Percentiles rank a stretch among this genome's conserved stretches.
phyloP scores from a whole-genome alignment of 1,140 invertebrate genomes.

The Chelonus insularis region DNA sequence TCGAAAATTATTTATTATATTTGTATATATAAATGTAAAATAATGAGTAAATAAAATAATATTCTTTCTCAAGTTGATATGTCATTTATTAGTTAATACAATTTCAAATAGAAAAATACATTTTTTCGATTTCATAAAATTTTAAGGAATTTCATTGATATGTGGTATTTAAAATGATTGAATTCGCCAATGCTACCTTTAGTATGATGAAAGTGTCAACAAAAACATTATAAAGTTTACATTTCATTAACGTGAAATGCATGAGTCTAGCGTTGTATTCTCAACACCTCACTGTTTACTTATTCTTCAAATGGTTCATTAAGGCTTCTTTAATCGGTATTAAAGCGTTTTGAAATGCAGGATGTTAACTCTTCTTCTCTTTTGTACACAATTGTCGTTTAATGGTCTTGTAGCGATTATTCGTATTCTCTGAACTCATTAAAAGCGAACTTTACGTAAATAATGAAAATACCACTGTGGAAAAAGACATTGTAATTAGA shows the following conservation, averaged over 20 bases:
- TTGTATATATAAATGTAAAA: too few relatives aligned
- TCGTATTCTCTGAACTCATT: background rate
- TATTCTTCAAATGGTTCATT: slow-evolving; percentile 22
- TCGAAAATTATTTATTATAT: too few relatives aligned
- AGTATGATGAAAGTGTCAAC: slow-evolving; percentile 39
- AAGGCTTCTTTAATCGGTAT: background rate
- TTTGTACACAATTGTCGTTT: background rate
- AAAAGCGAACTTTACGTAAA: background rate
- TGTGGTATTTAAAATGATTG: too few relatives aligned
- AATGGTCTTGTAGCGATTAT: slow-evolving; percentile 7
- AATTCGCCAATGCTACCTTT: background rate
- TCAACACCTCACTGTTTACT: slow-evolving; percentile 25
- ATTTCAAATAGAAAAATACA: too few relatives aligned
- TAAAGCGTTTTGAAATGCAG: background rate
- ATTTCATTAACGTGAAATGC: slow-evolving; percentile 43
- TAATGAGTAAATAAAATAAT: too few relatives aligned
- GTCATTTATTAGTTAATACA: too few relatives aligned
- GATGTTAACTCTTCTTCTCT: background rate
- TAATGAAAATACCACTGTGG: too few relatives aligned
- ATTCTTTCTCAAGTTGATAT: too few relatives aligned
- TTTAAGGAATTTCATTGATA: too few relatives aligned
- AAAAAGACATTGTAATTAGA: too few relatives aligned
- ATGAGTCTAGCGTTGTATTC: slow-evolving; percentile 11
- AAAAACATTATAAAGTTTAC: slow-evolving; percentile 45
- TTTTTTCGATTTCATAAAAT: too few relatives aligned